Evolutionary conservation across 2,888 invertebrate species (phyloP).

Genomic region (Ephialtes manifestator): DNA sequence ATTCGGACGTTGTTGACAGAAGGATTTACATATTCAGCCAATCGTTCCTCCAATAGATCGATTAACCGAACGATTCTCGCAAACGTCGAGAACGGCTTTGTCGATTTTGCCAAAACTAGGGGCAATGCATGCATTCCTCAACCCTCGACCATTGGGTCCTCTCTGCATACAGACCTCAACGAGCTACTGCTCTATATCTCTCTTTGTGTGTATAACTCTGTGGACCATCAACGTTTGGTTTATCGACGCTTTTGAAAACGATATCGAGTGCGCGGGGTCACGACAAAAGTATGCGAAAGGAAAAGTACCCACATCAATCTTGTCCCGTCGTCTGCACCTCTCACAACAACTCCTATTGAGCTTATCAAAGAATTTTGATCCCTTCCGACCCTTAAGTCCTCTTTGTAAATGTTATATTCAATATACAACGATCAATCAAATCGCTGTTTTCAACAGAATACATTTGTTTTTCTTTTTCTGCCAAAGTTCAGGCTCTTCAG

Average conservation of each 20-base stretch:
- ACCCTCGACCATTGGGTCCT: slow-evolving; percentile 8
- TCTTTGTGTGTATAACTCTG: neutral
- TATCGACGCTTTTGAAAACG: slow-evolving; percentile 5
- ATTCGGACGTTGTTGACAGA: slow-evolving; percentile 80
- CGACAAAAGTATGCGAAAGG: slow-evolving; percentile 6
- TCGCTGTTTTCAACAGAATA: neutral
- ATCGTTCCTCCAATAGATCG: slow-evolving; percentile 75
- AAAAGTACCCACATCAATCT: slow-evolving; percentile 4
- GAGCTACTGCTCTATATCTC: neutral
- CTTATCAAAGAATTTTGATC: neutral
- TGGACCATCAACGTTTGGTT: slow-evolving; percentile 9
- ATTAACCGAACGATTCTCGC: slow-evolving; percentile 75
- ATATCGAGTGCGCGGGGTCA: neutral
- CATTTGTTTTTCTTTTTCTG: neutral
- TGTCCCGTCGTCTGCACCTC: neutral
- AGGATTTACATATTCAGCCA: slow-evolving; percentile 80
- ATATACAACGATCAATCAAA: slow-evolving; percentile 3
- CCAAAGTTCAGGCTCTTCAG: neutral
- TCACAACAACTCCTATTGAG: neutral
- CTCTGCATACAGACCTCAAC: slow-evolving; percentile 12
- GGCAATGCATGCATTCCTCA: slow-evolving; percentile 27
- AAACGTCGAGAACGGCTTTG: slow-evolving; percentile 33
- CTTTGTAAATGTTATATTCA: slow-evolving; percentile 11
- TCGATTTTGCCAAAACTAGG: slow-evolving; percentile 40
- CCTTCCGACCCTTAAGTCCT: neutral